Conservation (phyloP, 2,888 invertebrate species). For the Thysanoteuthis rhombus region DNA sequence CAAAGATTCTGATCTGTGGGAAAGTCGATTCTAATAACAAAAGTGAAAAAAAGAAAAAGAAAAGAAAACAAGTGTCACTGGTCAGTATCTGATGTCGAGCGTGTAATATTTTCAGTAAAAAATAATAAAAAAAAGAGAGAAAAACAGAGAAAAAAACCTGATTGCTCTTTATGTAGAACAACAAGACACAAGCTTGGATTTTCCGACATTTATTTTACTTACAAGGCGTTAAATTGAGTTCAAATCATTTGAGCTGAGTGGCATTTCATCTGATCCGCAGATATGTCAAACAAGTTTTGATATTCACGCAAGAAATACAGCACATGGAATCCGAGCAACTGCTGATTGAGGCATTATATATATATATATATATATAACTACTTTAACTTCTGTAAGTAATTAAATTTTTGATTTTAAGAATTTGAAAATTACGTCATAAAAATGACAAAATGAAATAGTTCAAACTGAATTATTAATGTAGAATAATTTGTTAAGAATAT, state of each 20-base stretch:
- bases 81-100: neutral
- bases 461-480: no score
- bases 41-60: neutral
- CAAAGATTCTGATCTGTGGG: neutral
- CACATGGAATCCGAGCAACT: neutral
- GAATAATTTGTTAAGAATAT: no score
- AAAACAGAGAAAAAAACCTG: no score
- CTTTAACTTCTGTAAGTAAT: neutral
- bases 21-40: neutral
- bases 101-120: no score
- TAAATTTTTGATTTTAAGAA: no score
- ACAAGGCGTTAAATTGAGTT: neutral
- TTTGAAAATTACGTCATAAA: no score
- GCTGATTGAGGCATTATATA: no score
- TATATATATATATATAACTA: neutral
- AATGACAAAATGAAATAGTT: no score
- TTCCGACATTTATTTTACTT: neutral
- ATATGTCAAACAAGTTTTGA: neutral
- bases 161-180: no score
- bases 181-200: neutral
- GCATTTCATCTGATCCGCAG: neutral
- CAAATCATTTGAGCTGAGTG: neutral
- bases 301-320: neutral
- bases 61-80: neutral
- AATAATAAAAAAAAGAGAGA: no score